phyloP scores from a whole-genome alignment of 2,797 vertebrate species.

The Remorina albescens region DNA sequence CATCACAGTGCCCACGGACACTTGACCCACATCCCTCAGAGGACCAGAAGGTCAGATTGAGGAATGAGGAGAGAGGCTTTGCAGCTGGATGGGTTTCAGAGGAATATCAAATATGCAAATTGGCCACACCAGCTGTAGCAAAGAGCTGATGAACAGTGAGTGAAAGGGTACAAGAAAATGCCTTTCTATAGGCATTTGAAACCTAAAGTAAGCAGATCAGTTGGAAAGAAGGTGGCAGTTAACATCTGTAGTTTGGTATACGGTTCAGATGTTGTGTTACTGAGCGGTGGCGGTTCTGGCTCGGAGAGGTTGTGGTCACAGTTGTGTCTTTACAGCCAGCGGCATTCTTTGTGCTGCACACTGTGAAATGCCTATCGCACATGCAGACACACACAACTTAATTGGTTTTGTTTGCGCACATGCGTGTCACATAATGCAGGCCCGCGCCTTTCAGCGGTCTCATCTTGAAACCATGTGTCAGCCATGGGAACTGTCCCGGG shows the following conservation, averaged over 20 bases:
- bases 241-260: conserved; percentile 1
- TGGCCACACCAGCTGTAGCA: conserved; percentile 44
- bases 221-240: conserved; percentile 33
- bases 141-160: conserved; percentile 35
- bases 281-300: neutral
- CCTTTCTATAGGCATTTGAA: conserved; percentile 17
- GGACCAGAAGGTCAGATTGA: conserved; percentile 61
- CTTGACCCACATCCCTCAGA: conserved; percentile 72
- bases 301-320: conserved; percentile 36
- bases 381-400: conserved; percentile 41
- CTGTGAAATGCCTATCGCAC: conserved; percentile 41
- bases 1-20: conserved; percentile 60
- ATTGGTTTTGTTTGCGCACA: conserved; percentile 49
- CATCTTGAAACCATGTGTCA: conserved; percentile 77
- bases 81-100: conserved; percentile 33
- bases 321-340: conserved; percentile 41
- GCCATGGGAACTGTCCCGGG: no score
- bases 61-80: conserved; percentile 55
- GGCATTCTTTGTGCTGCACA: conserved; percentile 22
- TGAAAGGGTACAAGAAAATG: conserved; percentile 12
- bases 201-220: conserved; percentile 25
- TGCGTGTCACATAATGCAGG: conserved; percentile 82
- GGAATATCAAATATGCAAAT: conserved; percentile 68
- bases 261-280: conserved; percentile 20
- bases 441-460: conserved; percentile 44